Evolutionary conservation across 1,140 invertebrate genomes (phyloP).

Genomic region (Leptinotarsa defecta): DNA sequence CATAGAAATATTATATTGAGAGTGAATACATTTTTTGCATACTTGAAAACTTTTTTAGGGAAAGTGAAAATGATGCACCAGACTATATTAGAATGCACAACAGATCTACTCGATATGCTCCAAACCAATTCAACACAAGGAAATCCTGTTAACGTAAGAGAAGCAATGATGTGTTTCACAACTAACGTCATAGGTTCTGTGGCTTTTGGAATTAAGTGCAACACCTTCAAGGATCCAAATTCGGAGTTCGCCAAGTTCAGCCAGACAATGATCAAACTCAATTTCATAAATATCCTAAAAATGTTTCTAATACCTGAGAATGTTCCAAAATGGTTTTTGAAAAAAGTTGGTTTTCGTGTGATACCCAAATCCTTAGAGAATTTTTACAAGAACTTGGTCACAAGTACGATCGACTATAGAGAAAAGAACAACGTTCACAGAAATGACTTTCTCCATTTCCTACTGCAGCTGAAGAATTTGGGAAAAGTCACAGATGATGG

Average conservation of each 20-base stretch:
- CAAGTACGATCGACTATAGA: conserved; percentile 46
- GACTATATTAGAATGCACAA: conserved; percentile 55
- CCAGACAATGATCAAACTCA: background rate
- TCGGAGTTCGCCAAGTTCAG: conserved; percentile 44
- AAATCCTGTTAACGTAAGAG: conserved; percentile 46
- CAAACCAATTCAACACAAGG: conserved; percentile 30
- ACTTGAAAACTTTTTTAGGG: conserved; percentile 31
- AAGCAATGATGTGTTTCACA: conserved; percentile 45
- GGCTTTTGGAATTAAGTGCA: conserved; percentile 52
- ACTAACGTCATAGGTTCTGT: conserved; percentile 51
- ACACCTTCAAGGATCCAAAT: conserved; percentile 48
- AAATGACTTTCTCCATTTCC: conserved; percentile 38
- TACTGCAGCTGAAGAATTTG: conserved; percentile 34
- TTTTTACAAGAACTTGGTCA: background rate
- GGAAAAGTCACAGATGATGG: conserved; percentile 28
- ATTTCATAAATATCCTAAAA: background rate
- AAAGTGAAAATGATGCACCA: conserved; percentile 65
- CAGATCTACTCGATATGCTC: conserved; percentile 52
- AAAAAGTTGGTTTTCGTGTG: too few species aligned
- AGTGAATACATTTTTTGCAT: too few species aligned
- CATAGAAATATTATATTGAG: too few species aligned
- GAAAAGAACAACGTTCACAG: conserved; percentile 53
- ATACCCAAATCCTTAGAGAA: background rate
- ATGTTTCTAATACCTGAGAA: too few species aligned
- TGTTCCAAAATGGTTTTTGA: too few species aligned